Conservation (phyloP, 1,140 invertebrate genomes). For the Sycophaga agraensis region DNA sequence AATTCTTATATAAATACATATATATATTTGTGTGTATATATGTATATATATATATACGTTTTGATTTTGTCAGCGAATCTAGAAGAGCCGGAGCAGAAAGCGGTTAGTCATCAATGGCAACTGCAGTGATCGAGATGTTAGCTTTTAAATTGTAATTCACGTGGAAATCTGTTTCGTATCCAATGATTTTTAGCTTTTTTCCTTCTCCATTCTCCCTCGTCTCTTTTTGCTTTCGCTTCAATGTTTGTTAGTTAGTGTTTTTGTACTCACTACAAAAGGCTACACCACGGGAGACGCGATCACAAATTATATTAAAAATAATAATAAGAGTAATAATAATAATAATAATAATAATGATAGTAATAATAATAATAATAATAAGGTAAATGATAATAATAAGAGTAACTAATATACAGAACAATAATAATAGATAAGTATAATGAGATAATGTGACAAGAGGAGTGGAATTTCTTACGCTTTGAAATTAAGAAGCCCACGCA, state of each 20-base stretch:
- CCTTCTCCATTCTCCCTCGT: not conserved
- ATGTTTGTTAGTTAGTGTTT: slow-evolving; percentile 16
- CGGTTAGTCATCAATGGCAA: slow-evolving; percentile 8
- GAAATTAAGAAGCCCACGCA: slow-evolving; percentile 13
- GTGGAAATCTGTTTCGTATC: slow-evolving; percentile 1
- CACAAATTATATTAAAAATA: slow-evolving; percentile 38
- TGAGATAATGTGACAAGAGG: slow-evolving; percentile 21
- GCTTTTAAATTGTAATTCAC: slow-evolving; percentile 4
- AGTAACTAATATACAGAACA: slow-evolving; percentile 22
- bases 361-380: slow-evolving; percentile 15
- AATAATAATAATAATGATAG: slow-evolving; percentile 39
- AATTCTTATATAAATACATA: too few species aligned
- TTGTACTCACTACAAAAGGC: slow-evolving; percentile 20
- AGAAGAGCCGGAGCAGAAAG: slow-evolving; percentile 7
- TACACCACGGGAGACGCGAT: slow-evolving; percentile 19
- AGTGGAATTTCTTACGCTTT: slow-evolving; percentile 17
- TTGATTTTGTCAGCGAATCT: not conserved
- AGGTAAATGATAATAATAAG: slow-evolving; percentile 16
- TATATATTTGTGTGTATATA: not conserved
- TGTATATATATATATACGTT: too few species aligned
- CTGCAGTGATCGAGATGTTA: slow-evolving; percentile 10
- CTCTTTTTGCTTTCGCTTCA: not conserved
- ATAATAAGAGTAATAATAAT: slow-evolving; percentile 45
- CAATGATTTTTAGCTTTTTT: slow-evolving; percentile 7
- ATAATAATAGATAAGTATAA: slow-evolving; percentile 26